Percentiles rank a stretch among this genome's conserved stretches.
phyloP scores from a whole-genome alignment of 2,888 invertebrate species.

The Diadegma fenestrale region DNA sequence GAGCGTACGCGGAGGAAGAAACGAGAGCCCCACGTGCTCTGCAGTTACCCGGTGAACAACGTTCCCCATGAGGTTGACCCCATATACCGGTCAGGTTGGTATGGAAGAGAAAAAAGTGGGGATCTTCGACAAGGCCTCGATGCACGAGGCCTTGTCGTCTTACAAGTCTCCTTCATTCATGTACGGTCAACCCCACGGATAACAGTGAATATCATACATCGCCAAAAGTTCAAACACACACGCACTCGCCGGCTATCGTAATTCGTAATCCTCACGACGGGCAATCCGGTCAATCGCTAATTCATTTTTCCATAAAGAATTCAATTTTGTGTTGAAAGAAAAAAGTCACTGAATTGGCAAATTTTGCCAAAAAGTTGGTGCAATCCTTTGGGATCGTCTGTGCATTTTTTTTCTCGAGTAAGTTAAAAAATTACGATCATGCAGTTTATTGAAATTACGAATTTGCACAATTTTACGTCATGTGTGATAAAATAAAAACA shows the following conservation, averaged over 20 bases:
- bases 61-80: slow-evolving; percentile 50
- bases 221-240: neutral
- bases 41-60: slow-evolving; percentile 23
- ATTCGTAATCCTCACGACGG: neutral
- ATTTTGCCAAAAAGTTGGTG: neutral
- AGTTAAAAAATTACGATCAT: neutral
- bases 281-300: neutral
- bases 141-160: slow-evolving; percentile 66
- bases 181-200: slow-evolving; percentile 69
- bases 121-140: slow-evolving; percentile 69
- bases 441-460: neutral
- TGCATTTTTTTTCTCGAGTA: slow-evolving; percentile 5
- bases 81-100: slow-evolving; percentile 63
- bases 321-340: neutral
- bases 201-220: slow-evolving; percentile 56
- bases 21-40: slow-evolving; percentile 42
- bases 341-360: neutral
- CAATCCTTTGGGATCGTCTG: neutral
- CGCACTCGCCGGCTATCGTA: neutral
- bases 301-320: neutral
- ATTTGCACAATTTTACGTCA: neutral
- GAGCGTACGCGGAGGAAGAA: slow-evolving; percentile 66
- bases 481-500: neutral
- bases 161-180: slow-evolving; percentile 74
- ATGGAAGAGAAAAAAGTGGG: slow-evolving; percentile 71